Evolutionary conservation across 2,113 vertebrate species (phyloP).

Genomic region (Rhadina sibilatrix): DNA sequence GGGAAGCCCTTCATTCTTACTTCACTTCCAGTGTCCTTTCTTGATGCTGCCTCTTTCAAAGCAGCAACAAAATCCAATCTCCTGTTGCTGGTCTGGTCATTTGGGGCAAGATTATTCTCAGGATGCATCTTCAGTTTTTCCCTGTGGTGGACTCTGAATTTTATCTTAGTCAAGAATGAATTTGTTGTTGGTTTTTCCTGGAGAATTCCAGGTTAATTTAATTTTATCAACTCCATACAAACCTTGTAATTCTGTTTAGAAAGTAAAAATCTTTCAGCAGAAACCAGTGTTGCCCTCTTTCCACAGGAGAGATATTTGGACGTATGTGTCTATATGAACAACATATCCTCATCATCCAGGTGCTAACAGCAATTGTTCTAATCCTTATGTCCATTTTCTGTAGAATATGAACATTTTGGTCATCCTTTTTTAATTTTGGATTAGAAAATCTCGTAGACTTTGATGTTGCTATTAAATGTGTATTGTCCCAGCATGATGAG

Average conservation of each 20-base stretch:
- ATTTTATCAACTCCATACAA: background rate
- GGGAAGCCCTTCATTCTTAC: background rate
- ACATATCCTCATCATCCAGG: background rate
- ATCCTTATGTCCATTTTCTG: background rate
- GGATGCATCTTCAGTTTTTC: background rate
- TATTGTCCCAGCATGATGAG: background rate
- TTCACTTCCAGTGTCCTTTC: background rate
- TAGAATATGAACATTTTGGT: background rate
- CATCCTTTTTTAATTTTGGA: background rate
- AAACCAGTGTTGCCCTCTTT: background rate
- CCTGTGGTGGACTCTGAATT: background rate
- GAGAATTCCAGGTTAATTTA: background rate
- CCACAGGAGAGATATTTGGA: background rate
- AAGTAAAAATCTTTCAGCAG: background rate
- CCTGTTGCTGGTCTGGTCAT: background rate
- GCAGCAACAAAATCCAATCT: background rate
- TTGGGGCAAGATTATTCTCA: background rate
- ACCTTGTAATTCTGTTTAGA: background rate
- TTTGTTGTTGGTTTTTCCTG: background rate
- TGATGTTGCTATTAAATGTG: background rate
- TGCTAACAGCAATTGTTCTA: background rate
- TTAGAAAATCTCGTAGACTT: background rate
- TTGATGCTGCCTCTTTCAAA: background rate
- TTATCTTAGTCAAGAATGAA: background rate
- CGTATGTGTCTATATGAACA: fast-evolving